These are phyloP conservation scores for Magallana angulata DNA, from an alignment of 1,140 invertebrate genomes.

Conservation along the genomic window DNA sequence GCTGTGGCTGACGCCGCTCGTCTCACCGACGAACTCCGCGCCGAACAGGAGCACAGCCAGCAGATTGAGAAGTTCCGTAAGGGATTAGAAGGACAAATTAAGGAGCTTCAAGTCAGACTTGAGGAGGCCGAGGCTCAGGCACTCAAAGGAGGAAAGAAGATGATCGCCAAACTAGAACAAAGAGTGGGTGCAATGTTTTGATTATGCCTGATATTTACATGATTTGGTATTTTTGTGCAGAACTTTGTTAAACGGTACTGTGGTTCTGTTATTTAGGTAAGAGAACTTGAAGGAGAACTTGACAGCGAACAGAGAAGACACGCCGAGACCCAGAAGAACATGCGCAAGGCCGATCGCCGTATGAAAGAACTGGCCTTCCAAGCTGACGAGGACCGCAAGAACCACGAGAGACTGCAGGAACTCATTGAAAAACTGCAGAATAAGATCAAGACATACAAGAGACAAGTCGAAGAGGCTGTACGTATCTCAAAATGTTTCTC, in stretches of 20 bases:
- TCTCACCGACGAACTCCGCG: constrained; percentile 97
- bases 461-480: constrained; percentile 98
- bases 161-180: constrained; percentile 83
- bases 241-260: neutral
- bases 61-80: constrained; percentile 99
- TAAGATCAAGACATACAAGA: constrained; percentile 99
- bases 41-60: constrained; percentile 98
- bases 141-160: constrained; percentile 97
- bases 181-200: constrained; percentile 68
- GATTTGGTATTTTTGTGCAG: neutral
- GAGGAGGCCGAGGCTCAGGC: constrained; percentile 98
- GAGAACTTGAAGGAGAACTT: constrained; percentile 96
- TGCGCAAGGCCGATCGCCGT: constrained; percentile 89
- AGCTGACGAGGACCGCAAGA: constrained; percentile 96
- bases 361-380: constrained; percentile 89
- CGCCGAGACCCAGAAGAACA: constrained; percentile 84
- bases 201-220: neutral
- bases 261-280: constrained; percentile 40
- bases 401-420: constrained; percentile 98
- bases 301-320: constrained; percentile 98
- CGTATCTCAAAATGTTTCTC: neutral
- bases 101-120: constrained; percentile 95
- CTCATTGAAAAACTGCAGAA: constrained; percentile 99
- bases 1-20: constrained; percentile 98
- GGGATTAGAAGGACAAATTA: constrained; percentile 97